These are phyloP conservation scores for Chauna torquata DNA, from an alignment of 2,113 vertebrate genomes.

Conservation along the genomic window DNA sequence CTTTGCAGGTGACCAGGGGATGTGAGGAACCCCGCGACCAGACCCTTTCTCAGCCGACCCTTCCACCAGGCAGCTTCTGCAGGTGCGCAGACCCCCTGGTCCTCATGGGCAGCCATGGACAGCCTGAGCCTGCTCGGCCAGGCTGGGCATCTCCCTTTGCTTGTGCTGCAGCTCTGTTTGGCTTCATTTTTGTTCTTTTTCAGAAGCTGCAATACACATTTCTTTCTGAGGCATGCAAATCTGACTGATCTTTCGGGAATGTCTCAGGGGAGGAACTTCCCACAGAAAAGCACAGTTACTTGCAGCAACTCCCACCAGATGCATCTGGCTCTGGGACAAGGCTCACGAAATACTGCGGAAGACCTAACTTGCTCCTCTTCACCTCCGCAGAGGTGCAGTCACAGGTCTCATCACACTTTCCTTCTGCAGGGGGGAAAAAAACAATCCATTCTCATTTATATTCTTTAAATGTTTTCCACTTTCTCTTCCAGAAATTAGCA, in stretches of 20 bases:
- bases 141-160: not conserved
- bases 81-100: not conserved
- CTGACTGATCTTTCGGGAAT: constrained; percentile 35
- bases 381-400: constrained; percentile 77
- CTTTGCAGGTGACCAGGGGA: not conserved
- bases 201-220: not conserved
- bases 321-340: not conserved
- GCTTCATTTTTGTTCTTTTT: not conserved
- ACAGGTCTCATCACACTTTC: constrained; percentile 71
- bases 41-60: not conserved
- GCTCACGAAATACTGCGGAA: not conserved
- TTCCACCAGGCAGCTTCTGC: not conserved
- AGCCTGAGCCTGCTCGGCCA: not conserved
- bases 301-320: constrained; percentile 11
- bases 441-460: not conserved
- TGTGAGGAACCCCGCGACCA: not conserved
- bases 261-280: constrained; percentile 23
- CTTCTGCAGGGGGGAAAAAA: constrained; percentile 55
- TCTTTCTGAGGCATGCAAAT: not conserved
- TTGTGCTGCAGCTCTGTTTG: not conserved
- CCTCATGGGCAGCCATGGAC: not conserved
- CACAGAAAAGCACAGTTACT: not conserved
- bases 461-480: not conserved
- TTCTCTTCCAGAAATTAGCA: not conserved
- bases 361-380: constrained; percentile 78